Evolutionary conservation across 2,888 invertebrate genomes (phyloP).

Genomic region (Eulithis prunata): DNA sequence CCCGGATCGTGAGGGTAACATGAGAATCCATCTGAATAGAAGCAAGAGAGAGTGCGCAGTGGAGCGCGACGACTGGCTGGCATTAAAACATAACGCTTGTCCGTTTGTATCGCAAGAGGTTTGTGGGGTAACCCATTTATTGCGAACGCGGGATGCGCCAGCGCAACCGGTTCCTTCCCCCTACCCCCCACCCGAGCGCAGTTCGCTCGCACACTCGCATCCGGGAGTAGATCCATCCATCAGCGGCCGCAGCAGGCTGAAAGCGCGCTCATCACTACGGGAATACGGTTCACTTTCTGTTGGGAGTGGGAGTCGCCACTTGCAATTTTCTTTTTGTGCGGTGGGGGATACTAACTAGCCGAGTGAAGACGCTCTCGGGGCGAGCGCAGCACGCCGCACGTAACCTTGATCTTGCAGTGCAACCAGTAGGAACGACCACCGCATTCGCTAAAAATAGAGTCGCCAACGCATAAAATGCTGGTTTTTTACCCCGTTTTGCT

Average conservation of each 20-base stretch:
- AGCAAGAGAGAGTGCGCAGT: conserved; percentile 36
- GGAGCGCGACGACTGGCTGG: conserved; percentile 35
- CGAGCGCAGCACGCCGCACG: conserved; percentile 53
- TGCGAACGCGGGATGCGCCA: conserved; percentile 61
- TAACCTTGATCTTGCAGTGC: conserved; percentile 81
- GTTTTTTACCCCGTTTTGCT: conserved; percentile 70
- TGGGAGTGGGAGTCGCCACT: conserved; percentile 32
- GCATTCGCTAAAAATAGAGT: conserved; percentile 75
- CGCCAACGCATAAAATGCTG: conserved; percentile 69
- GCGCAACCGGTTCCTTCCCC: conserved; percentile 67
- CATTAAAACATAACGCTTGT: conserved; percentile 41
- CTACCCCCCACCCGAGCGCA: conserved; percentile 43
- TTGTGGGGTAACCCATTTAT: conserved; percentile 83
- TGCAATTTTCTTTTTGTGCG: conserved; percentile 53
- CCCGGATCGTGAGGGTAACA: conserved; percentile 27
- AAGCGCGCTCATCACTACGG: conserved; percentile 41
- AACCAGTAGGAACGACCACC: conserved; percentile 78
- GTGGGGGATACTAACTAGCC: conserved; percentile 58
- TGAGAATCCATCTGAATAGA: conserved; percentile 28
- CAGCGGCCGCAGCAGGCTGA: conserved; percentile 36
- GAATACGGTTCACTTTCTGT: conserved; percentile 51
- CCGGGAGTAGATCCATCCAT: conserved; percentile 65
- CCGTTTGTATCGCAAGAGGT: conserved; percentile 79
- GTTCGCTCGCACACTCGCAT: conserved; percentile 64
- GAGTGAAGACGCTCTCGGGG: conserved; percentile 66